Evolutionary conservation across 2,888 invertebrate species (phyloP), one percentile per base, ranked within the genome.

Genomic region (Machimus atricapillus): DNA sequence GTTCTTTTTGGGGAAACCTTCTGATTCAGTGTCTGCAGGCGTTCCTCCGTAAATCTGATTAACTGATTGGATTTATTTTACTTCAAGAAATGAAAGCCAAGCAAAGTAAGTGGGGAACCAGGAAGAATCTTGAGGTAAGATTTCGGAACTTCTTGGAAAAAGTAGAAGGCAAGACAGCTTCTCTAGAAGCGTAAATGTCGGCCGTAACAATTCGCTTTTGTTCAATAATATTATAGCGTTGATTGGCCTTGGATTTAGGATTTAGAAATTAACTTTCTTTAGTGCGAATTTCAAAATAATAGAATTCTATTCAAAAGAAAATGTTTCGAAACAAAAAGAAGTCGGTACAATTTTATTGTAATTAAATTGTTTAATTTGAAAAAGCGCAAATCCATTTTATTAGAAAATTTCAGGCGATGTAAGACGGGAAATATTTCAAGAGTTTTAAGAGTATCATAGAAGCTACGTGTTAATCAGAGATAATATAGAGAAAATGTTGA

Each of bases 21-120:
- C 74, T 9, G 37, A 34, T 76, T 37, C 76, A 76, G 27, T 37
- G 76, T 76, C 76, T 76, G 76, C 76, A 76, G 76, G 76, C 76
- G 76, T 37, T 76, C 34, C 76, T 76, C 76, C 34, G 34, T 34
- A 76, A 76, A 76, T 76, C 76, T 37, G 76, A 76, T 76, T 76
- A 76, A 76, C 76, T 76, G 76, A 76, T 76, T 76, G 76, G 76
- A 76, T 76, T 76, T 76, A 76, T 76, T 34, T 76, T 76, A 19
- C 76, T 76, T 34, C 19, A n/a, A 34, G 8, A 12, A 76, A 76
- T n/a, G 37, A 76, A 76, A 76, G 37, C 76, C 76, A 37, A 37
- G 76, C 2, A 34, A 9, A n/a, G n/a, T 8, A 76, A 76, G 76
- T 8, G 37, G 76, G 8, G 37, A 66, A 27, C 27, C 23, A 66